A percentile compares a stretch with the other conserved stretches of the same genome.
These are phyloP conservation scores for Apis florea DNA, from an alignment of 1,140 invertebrate genomes.

Conservation along the genomic window DNA sequence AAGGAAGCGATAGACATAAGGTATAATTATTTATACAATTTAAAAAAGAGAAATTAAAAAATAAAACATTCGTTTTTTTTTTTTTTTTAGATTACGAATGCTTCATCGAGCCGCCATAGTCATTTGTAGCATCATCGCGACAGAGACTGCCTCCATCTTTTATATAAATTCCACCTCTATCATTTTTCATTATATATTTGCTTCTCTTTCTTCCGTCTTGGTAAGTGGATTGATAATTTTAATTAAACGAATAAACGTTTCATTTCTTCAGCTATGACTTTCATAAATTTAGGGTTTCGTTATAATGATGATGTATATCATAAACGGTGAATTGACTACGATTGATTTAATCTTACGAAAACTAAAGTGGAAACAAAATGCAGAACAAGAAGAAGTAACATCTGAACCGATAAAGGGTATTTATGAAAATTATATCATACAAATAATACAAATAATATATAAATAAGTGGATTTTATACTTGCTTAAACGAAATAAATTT, in stretches of 20 bases:
- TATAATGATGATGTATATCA: slow-evolving; percentile 73
- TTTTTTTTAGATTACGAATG: slow-evolving; percentile 80
- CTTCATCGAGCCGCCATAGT: slow-evolving; percentile 82
- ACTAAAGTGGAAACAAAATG: slow-evolving; percentile 67
- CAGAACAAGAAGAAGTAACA: slow-evolving; percentile 66
- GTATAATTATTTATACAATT: slow-evolving; percentile 56
- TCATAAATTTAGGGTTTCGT: slow-evolving; percentile 69
- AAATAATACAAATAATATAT: neutral
- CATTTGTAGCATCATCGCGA: slow-evolving; percentile 81
- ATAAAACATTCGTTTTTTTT: neutral
- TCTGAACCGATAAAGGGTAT: slow-evolving; percentile 76
- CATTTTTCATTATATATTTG: slow-evolving; percentile 82
- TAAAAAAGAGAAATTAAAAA: no score
- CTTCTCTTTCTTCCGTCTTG: slow-evolving; percentile 81
- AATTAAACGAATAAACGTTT: neutral
- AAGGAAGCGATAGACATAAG: slow-evolving; percentile 75
- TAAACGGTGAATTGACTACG: slow-evolving; percentile 71
- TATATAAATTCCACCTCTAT: slow-evolving; percentile 83
- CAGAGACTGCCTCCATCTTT: slow-evolving; percentile 82
- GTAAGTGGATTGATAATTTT: slow-evolving; percentile 75
- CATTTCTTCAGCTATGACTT: neutral
- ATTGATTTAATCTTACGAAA: slow-evolving; percentile 71
- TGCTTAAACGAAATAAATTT: neutral
- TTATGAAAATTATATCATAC: neutral
- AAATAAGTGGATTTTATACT: neutral